Conservation (phyloP, 2,113 vertebrate species). For the Rhinoderma darwinii region DNA sequence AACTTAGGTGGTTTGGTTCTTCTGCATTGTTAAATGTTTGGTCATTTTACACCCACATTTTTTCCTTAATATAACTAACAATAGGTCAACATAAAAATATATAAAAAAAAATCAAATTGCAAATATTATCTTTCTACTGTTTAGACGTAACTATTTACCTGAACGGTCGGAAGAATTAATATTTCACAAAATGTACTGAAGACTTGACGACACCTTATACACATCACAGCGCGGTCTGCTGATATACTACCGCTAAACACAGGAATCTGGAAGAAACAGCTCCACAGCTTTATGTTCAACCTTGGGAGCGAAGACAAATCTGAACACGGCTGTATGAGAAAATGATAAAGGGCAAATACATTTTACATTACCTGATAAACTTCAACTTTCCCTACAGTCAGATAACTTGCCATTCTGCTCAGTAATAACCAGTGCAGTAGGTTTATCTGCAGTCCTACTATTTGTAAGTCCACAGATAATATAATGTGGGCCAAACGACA, state of each 20-base stretch:
- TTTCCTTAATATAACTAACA: neutral
- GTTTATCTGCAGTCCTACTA: neutral
- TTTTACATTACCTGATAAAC: neutral
- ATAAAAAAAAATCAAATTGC: no score
- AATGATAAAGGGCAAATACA: neutral
- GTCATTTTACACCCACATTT: slow-evolving; percentile 1
- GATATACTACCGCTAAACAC: no score
- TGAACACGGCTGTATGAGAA: neutral
- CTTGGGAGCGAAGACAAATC: neutral
- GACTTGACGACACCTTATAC: neutral
- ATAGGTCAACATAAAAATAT: slow-evolving; percentile 5
- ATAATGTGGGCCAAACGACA: no score
- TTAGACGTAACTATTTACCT: neutral
- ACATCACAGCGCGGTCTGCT: neutral
- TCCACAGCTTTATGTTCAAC: neutral
- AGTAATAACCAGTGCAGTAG: neutral
- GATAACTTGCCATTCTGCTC: neutral
- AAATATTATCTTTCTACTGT: neutral
- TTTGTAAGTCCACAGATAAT: no score
- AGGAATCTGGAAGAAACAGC: neutral
- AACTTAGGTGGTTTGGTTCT: neutral
- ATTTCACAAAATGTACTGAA: neutral
- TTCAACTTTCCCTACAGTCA: neutral
- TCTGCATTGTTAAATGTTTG: neutral
- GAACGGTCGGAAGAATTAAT: neutral